Percentiles rank a stretch among this genome's conserved stretches.
Conservation (phyloP, 1,140 invertebrate genomes). For the Lepidurus arcticus region DNA sequence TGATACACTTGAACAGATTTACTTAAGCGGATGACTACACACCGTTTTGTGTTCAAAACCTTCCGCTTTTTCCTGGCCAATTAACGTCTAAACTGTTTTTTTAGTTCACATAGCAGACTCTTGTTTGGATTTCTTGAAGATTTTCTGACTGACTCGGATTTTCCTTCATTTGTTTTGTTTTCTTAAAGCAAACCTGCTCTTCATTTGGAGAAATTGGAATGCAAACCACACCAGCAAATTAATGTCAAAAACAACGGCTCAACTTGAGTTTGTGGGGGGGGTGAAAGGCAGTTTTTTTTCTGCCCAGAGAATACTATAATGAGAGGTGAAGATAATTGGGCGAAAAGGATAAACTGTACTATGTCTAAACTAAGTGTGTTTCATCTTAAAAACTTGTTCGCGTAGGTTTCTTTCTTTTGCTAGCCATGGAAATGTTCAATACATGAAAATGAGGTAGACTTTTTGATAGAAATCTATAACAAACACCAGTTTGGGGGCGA, state of each 20-base stretch:
- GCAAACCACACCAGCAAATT: neutral
- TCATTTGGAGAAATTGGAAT: neutral
- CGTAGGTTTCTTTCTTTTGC: neutral
- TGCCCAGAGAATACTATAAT: neutral
- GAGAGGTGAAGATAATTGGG: neutral
- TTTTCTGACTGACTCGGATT: neutral
- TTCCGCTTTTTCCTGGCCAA: neutral
- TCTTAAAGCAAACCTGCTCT: neutral
- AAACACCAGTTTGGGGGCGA: constrained; percentile 2
- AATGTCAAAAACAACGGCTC: neutral
- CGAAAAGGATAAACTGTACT: neutral
- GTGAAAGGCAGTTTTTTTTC: neutral
- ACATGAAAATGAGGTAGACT: constrained; percentile 22
- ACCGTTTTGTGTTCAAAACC: neutral
- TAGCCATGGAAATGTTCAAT: constrained; percentile 15
- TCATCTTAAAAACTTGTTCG: neutral
- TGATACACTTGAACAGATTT: neutral
- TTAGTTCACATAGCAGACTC: no score
- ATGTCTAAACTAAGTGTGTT: neutral
- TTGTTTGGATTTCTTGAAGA: no score
- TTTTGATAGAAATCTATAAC: constrained; percentile 20
- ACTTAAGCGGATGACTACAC: constrained; percentile 7
- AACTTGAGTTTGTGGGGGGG: no score
- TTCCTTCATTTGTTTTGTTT: neutral
- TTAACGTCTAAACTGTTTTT: no score